phyloP scores from a whole-genome alignment of 2,797 vertebrate species.

The Chromis chromis region DNA sequence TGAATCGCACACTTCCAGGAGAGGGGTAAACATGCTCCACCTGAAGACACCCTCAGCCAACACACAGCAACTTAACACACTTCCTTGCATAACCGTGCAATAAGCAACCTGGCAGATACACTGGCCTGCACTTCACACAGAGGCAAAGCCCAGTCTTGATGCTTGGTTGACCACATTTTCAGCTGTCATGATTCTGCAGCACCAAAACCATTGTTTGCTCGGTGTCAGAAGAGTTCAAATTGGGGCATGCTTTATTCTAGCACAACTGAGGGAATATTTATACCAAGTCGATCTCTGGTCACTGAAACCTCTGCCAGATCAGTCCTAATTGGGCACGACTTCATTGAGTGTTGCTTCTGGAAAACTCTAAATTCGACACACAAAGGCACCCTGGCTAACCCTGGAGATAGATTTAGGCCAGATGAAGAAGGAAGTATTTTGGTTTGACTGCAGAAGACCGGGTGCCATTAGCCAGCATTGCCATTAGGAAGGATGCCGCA shows the following conservation, averaged over 20 bases:
- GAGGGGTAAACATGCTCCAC: conserved; percentile 85
- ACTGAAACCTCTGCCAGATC: conserved; percentile 59
- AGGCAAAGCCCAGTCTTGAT: conserved; percentile 51
- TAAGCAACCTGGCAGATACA: conserved; percentile 36
- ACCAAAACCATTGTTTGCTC: conserved; percentile 65
- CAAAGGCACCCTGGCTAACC: conserved; percentile 49
- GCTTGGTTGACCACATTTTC: conserved; percentile 74
- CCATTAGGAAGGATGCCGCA: conserved; percentile 51
- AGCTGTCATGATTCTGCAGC: conserved; percentile 73
- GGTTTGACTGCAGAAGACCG: conserved; percentile 28
- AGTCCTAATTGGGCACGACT: conserved; percentile 60
- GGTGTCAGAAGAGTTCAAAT: conserved; percentile 60
- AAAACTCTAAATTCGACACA: conserved; percentile 58
- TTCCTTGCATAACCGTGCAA: conserved; percentile 35
- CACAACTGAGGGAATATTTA: conserved; percentile 72
- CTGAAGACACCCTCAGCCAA: conserved; percentile 59
- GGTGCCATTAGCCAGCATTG: conserved; percentile 44
- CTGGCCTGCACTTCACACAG: conserved; percentile 50
- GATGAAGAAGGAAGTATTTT: conserved; percentile 52
- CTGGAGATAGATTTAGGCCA: conserved; percentile 62
- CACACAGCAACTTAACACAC: conserved; percentile 17
- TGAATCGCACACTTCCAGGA: conserved; percentile 73
- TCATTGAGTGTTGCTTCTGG: conserved; percentile 41
- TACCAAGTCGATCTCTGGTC: conserved; percentile 60
- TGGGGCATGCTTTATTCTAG: conserved; percentile 68